A percentile compares a stretch with the other conserved stretches of the same genome.
These are phyloP conservation scores for Leptoclinus maculatus DNA, from an alignment of 2,797 vertebrate genomes.

Conservation along the genomic window DNA sequence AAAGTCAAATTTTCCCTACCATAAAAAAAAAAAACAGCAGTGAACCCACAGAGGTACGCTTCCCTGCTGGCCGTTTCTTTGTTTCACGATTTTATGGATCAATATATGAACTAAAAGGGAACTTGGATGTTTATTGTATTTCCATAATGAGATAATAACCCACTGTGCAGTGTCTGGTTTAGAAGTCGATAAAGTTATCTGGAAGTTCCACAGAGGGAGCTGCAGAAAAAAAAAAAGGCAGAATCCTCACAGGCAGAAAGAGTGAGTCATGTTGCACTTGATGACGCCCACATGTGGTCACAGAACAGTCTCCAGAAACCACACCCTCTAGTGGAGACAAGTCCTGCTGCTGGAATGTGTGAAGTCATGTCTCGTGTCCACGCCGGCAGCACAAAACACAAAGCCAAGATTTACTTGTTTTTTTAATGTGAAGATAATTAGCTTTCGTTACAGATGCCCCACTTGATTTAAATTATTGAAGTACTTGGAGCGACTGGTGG, in stretches of 20 bases:
- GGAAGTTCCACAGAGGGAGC: slow-evolving; percentile 28
- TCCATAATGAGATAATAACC: slow-evolving; percentile 40
- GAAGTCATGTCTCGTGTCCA: slow-evolving; percentile 26
- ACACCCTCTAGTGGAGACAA: slow-evolving; percentile 54
- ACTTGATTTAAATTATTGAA: background rate
- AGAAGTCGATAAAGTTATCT: slow-evolving; percentile 42
- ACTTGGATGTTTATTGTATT: slow-evolving; percentile 32
- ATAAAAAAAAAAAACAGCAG: background rate
- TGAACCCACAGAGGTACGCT: background rate
- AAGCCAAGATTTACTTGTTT: background rate
- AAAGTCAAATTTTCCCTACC: background rate
- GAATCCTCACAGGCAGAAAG: slow-evolving; percentile 71
- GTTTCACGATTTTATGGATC: slow-evolving; percentile 26
- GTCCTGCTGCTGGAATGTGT: slow-evolving; percentile 22
- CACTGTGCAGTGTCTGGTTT: background rate
- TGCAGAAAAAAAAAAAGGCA: slow-evolving; percentile 8
- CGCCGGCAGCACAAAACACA: slow-evolving; percentile 8
- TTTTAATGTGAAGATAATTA: background rate
- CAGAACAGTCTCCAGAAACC: slow-evolving; percentile 40
- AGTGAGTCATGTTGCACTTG: slow-evolving; percentile 76
- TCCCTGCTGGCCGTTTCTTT: slow-evolving; percentile 12
- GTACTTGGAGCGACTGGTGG: background rate
- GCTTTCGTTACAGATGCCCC: background rate
- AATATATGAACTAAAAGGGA: slow-evolving; percentile 58
- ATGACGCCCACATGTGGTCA: slow-evolving; percentile 62